Percentiles rank a stretch among this genome's conserved stretches.
Evolutionary conservation across 1,140 invertebrate species (phyloP).

Genomic region (Drosophila rufa): DNA sequence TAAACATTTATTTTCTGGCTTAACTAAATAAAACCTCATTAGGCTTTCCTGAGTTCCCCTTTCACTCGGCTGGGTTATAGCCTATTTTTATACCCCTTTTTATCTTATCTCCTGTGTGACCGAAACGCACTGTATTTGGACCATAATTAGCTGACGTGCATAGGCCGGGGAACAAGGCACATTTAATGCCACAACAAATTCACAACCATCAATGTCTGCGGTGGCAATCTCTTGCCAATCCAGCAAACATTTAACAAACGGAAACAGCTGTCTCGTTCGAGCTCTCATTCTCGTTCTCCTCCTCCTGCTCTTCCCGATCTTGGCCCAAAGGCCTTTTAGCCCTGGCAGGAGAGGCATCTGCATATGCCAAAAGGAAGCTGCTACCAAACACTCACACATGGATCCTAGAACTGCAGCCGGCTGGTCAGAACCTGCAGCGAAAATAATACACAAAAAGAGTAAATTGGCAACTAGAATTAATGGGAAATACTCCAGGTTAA

Average conservation of each 20-base stretch:
- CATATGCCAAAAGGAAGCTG: conserved; percentile 78
- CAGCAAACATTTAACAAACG: conserved; percentile 81
- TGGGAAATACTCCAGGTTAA: not conserved
- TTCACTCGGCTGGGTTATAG: not conserved
- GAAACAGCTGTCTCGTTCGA: conserved; percentile 73
- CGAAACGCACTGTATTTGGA: conserved; percentile 39
- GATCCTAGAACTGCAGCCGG: conserved; percentile 55
- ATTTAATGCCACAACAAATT: conserved; percentile 72
- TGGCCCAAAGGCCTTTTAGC: conserved; percentile 39
- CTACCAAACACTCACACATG: conserved; percentile 72
- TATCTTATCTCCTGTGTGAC: not conserved
- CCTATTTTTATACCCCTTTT: not conserved
- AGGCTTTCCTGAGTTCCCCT: not conserved
- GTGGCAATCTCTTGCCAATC: conserved; percentile 77
- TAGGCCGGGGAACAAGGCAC: conserved; percentile 32
- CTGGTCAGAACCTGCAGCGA: conserved; percentile 52
- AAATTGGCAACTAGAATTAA: not conserved
- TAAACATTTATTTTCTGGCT: not conserved
- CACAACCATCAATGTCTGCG: conserved; percentile 72
- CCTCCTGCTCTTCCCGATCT: conserved; percentile 17
- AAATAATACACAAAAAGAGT: not conserved
- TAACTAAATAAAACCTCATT: not conserved
- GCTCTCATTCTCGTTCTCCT: conserved; percentile 13
- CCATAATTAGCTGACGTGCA: conserved; percentile 63
- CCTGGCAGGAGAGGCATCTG: conserved; percentile 49